phyloP scores from a whole-genome alignment of 2,888 invertebrate genomes.

The Amblyteles armatorius region DNA sequence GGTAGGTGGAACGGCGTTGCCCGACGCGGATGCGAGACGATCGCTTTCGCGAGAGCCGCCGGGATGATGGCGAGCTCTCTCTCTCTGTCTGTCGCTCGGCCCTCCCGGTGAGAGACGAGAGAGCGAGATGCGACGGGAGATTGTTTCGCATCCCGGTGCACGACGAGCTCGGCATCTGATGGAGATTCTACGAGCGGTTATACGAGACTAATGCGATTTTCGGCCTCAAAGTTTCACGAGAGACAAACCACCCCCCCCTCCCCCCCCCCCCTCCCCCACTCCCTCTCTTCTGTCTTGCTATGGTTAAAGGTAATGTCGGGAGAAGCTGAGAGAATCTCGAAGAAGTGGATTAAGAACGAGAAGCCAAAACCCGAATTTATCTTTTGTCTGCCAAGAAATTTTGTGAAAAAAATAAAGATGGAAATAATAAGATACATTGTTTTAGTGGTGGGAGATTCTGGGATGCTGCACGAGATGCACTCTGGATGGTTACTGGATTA shows the following conservation, averaged over 20 bases:
- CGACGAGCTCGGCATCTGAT: not conserved
- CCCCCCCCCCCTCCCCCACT: not conserved
- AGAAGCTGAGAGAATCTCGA: not conserved
- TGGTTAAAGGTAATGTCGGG: not conserved
- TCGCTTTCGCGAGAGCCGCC: conserved; percentile 39
- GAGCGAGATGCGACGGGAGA: conserved; percentile 33
- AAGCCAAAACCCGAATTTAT: not conserved
- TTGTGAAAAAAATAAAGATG: not conserved
- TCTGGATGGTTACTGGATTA: too few relatives aligned
- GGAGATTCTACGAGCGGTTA: not conserved
- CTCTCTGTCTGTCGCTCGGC: conserved; percentile 9
- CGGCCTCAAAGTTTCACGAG: not conserved
- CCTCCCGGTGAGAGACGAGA: conserved; percentile 19
- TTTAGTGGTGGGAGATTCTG: too few relatives aligned
- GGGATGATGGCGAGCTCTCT: conserved; percentile 19
- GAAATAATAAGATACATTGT: too few relatives aligned
- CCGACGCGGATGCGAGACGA: conserved; percentile 57
- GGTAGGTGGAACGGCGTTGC: conserved; percentile 30
- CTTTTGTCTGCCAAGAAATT: not conserved
- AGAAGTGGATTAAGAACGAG: not conserved
- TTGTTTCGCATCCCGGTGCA: conserved; percentile 34
- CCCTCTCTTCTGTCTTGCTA: not conserved
- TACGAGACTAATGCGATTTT: conserved; percentile 38
- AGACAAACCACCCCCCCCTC: not conserved
- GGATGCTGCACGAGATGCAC: too few relatives aligned